These are phyloP conservation scores for Agelas oroides DNA, from an alignment of 37 sponge, comb jelly and placozoan species.

Conservation along the genomic window DNA sequence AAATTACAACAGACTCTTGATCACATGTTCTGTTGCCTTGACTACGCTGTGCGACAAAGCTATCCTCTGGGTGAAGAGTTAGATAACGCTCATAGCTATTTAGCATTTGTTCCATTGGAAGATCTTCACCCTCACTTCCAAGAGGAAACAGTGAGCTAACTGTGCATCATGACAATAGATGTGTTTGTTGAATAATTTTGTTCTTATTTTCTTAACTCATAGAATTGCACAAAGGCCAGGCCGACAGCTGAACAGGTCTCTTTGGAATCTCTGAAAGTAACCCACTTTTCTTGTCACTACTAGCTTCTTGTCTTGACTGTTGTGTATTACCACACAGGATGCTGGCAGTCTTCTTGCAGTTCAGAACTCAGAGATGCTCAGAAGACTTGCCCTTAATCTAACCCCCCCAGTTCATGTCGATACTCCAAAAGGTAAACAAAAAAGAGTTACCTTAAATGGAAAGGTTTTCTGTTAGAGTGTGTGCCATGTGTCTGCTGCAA, in stretches of 20 bases:
- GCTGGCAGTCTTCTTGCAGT: conserved; percentile 43
- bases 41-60: background rate
- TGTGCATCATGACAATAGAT: background rate
- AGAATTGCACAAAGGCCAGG: background rate
- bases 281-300: no score
- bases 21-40: background rate
- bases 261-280: conserved; percentile 13
- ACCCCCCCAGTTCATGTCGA: no score
- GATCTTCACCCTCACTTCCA: background rate
- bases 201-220: no score
- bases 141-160: background rate
- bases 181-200: no score
- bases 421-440: no score
- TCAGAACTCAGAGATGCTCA: conserved; percentile 61
- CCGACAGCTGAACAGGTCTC: background rate
- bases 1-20: no score
- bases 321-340: no score
- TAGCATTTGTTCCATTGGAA: conserved; percentile 4
- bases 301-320: no score
- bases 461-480: no score
- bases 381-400: conserved; percentile 13
- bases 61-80: conserved; percentile 11
- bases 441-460: no score
- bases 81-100: background rate
- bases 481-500: no score